phyloP scores from a whole-genome alignment of 2,797 vertebrate genomes.

The Leontopithecus rosalia region DNA sequence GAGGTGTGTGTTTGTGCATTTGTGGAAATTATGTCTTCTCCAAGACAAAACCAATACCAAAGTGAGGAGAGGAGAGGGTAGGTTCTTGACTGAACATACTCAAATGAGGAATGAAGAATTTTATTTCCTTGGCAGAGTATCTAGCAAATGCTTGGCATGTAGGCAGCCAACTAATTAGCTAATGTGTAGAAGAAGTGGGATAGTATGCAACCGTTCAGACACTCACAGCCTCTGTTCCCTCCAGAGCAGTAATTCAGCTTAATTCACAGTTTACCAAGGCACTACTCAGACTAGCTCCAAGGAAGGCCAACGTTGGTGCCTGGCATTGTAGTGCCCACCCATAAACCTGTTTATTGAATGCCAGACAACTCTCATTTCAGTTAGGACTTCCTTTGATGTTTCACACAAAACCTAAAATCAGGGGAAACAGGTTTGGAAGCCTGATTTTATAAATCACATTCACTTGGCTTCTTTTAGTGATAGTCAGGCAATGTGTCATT shows the following conservation, averaged over 20 bases:
- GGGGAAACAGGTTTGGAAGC: neutral
- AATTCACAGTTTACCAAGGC: neutral
- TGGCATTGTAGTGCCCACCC: neutral
- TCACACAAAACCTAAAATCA: neutral
- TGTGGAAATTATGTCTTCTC: neutral
- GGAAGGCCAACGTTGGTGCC: neutral
- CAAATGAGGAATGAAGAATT: neutral
- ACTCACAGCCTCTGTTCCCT: neutral
- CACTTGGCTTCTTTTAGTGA: slow-evolving; percentile 72
- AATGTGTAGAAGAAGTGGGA: neutral
- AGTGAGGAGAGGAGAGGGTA: neutral
- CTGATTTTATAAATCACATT: slow-evolving; percentile 1
- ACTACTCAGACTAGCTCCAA: neutral
- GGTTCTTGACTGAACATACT: neutral
- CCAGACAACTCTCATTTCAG: neutral
- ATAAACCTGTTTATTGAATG: neutral
- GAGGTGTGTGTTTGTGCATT: too few relatives aligned
- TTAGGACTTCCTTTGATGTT: neutral
- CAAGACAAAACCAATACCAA: neutral
- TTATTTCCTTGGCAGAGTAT: neutral
- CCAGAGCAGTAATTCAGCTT: neutral
- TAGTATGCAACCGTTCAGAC: accelerated
- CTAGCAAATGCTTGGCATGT: neutral
- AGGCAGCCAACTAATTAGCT: neutral
- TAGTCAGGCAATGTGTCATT: slow-evolving; percentile 82